Evolutionary conservation across 2,888 invertebrate species (phyloP).

Genomic region (Zaprionus bogoriensis): DNA sequence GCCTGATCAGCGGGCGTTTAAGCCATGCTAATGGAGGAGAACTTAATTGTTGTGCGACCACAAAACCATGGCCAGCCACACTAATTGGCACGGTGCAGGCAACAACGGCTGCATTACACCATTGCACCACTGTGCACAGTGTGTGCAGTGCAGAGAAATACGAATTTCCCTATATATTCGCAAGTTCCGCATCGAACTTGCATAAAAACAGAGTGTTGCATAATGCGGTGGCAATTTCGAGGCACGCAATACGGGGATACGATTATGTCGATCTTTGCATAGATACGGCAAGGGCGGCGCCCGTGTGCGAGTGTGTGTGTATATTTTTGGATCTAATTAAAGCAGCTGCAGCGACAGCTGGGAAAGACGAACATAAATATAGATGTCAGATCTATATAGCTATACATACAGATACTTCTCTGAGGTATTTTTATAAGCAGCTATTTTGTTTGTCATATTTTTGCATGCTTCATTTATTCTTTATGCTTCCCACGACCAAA

Average conservation of each 20-base stretch:
- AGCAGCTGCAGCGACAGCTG: conserved; percentile 44
- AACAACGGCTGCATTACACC: conserved; percentile 1
- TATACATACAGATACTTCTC: not conserved
- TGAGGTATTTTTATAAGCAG: not conserved
- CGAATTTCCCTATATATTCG: conserved; percentile 1
- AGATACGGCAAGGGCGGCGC: conserved; percentile 47
- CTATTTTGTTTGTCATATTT: conserved; percentile 46
- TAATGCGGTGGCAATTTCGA: conserved; percentile 37
- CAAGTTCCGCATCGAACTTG: conserved; percentile 51
- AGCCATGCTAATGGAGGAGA: conserved; percentile 46
- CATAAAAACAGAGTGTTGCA: conserved; percentile 29
- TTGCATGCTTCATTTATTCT: conserved; percentile 56
- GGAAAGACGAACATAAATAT: conserved; percentile 38
- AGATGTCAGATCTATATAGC: not conserved
- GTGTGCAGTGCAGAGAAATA: not conserved
- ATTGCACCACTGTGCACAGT: not conserved
- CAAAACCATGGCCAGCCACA: conserved; percentile 37
- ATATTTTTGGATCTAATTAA: conserved; percentile 56
- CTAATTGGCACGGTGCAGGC: conserved; percentile 28
- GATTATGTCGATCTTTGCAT: conserved; percentile 31
- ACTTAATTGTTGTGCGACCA: conserved; percentile 53
- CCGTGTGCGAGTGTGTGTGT: conserved; percentile 21
- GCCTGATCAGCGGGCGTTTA: conserved; percentile 48
- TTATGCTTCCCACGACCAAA: conserved; percentile 73
- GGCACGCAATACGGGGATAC: conserved; percentile 58